A percentile compares a stretch with the other conserved stretches of the same genome.
phyloP scores from a whole-genome alignment of 2,888 invertebrate genomes.

The Spilosoma lubricipeda region DNA sequence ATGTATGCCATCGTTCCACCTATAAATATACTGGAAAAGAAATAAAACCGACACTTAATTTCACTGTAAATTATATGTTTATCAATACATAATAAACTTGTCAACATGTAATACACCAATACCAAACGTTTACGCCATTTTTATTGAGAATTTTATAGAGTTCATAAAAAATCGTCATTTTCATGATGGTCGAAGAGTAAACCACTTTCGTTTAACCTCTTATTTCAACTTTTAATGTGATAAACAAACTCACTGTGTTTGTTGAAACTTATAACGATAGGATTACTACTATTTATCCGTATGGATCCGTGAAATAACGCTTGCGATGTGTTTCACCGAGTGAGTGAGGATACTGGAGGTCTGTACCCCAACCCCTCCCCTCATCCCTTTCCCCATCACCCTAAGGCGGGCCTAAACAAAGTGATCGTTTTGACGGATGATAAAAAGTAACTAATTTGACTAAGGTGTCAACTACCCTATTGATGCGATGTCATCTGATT shows the following conservation, averaged over 20 bases:
- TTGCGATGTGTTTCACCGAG: too few species aligned
- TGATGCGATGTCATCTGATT: too few species aligned
- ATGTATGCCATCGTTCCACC: neutral
- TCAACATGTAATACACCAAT: constrained; percentile 32
- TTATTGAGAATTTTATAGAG: constrained; percentile 55
- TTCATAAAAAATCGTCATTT: constrained; percentile 37
- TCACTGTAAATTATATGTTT: constrained; percentile 31
- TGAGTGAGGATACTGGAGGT: too few species aligned
- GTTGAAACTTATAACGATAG: too few species aligned
- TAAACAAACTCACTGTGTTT: neutral
- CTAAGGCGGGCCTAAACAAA: too few species aligned
- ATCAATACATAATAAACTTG: constrained; percentile 40
- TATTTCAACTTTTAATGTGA: neutral
- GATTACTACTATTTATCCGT: too few species aligned
- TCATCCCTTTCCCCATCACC: too few species aligned
- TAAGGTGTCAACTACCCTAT: too few species aligned
- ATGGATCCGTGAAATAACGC: too few species aligned
- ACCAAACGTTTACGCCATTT: constrained; percentile 50
- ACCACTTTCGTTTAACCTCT: neutral
- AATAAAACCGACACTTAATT: constrained; percentile 11
- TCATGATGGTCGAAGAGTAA: constrained; percentile 19
- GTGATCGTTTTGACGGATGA: too few species aligned
- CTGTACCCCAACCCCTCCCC: too few species aligned
- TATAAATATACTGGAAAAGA: constrained; percentile 6
- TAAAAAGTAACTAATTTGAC: too few species aligned